These are phyloP conservation scores for Styela plicata DNA, from an alignment of 23 tunicate species.

Conservation along the genomic window DNA sequence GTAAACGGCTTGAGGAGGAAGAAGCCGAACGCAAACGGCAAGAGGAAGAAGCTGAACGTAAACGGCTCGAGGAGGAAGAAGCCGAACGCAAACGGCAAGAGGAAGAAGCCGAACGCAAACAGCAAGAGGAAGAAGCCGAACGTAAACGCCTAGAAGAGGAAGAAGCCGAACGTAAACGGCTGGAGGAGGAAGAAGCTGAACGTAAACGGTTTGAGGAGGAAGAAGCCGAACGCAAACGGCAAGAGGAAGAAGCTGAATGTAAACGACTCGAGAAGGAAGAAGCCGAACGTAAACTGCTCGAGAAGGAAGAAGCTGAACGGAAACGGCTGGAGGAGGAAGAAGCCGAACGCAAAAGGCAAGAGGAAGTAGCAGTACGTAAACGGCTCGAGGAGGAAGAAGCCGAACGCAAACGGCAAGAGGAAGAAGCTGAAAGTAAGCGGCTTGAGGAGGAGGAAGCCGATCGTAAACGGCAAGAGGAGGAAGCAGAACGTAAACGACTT, in stretches of 20 bases:
- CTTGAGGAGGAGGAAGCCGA: constrained; percentile 16
- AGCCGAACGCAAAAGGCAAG: constrained; percentile 19
- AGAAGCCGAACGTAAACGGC: background rate
- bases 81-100: background rate
- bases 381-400: constrained; percentile 29
- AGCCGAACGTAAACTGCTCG: background rate
- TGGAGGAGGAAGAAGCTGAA: background rate
- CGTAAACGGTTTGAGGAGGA: background rate
- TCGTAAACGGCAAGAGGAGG: constrained; percentile 9
- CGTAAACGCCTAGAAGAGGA: background rate
- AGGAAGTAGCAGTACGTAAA: background rate
- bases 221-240: background rate
- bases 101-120: background rate
- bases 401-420: constrained; percentile 8
- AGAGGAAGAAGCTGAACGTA: background rate
- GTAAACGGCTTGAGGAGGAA: constrained; percentile 6
- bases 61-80: background rate
- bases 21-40: background rate
- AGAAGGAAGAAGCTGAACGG: constrained; percentile 3
- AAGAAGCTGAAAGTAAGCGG: constrained; percentile 5
- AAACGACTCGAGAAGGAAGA: background rate
- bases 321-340: constrained; percentile 9
- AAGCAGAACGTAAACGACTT: background rate
- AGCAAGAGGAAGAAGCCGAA: background rate
- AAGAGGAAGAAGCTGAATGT: background rate